Evolutionary conservation across 2,113 vertebrate species (phyloP).

Genomic region (Bubo blakistoni): DNA sequence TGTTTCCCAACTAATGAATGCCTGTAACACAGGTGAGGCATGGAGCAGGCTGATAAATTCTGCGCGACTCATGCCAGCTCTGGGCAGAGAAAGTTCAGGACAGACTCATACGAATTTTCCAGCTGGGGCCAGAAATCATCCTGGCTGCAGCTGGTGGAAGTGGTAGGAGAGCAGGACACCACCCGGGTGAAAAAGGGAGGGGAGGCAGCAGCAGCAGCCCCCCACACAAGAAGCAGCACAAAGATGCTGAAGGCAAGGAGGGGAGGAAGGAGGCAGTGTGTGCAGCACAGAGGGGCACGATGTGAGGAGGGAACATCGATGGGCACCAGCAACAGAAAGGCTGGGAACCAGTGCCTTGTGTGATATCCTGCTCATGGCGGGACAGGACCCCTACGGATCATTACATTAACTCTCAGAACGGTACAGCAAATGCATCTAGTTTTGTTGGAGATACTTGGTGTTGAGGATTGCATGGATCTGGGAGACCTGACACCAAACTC

Average conservation of each 20-base stretch:
- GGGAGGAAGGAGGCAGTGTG: background rate
- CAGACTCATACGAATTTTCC: background rate
- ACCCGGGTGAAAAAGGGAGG: background rate
- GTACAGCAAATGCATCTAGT: background rate
- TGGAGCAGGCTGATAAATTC: background rate
- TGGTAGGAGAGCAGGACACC: background rate
- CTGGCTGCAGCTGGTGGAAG: background rate
- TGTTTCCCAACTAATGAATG: background rate
- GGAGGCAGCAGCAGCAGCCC: background rate
- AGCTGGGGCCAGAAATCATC: background rate
- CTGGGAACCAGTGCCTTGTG: background rate
- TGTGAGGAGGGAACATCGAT: fast-evolving
- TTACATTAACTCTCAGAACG: background rate
- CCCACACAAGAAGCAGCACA: background rate
- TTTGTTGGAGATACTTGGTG: background rate
- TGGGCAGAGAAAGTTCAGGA: background rate
- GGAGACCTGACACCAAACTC: background rate
- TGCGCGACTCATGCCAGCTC: background rate
- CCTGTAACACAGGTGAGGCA: background rate
- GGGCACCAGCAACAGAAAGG: background rate
- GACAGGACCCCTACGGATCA: background rate
- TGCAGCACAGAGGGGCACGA: background rate
- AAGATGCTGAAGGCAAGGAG: background rate
- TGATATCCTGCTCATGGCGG: fast-evolving
- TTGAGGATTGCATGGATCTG: background rate